Percentiles rank a stretch among this genome's conserved stretches.
Conservation (phyloP, 2,113 vertebrate genomes). For the Carlito syrichta region DNA sequence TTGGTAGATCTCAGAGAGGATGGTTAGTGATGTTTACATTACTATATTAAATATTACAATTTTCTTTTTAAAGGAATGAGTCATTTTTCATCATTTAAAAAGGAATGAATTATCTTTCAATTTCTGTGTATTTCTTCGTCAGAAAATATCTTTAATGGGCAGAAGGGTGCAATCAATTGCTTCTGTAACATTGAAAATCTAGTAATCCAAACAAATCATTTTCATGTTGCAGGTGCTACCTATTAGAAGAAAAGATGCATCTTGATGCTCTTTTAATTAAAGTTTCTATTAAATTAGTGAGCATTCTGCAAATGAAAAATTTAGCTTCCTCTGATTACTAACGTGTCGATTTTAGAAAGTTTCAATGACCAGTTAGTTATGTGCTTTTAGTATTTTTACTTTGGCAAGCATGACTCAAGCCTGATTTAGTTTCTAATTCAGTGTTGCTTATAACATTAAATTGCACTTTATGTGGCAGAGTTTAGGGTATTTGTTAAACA, state of each 20-base stretch:
- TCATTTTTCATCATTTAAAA: slow-evolving; percentile 70
- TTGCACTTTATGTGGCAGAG: not conserved
- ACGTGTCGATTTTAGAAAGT: not conserved
- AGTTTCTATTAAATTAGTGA: slow-evolving; percentile 65
- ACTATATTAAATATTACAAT: slow-evolving; percentile 45
- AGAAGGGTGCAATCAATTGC: slow-evolving; percentile 57
- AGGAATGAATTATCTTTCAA: slow-evolving; percentile 59
- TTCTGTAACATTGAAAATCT: slow-evolving; percentile 62
- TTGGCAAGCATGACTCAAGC: not conserved
- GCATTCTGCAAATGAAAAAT: slow-evolving; percentile 56
- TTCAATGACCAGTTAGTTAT: not conserved
- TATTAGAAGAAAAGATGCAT: slow-evolving; percentile 68
- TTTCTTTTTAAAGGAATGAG: slow-evolving; percentile 60
- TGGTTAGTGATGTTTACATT: slow-evolving; percentile 59
- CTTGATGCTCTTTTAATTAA: slow-evolving; percentile 77
- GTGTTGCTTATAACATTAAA: not conserved
- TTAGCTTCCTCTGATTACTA: slow-evolving; percentile 36
- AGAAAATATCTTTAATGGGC: slow-evolving; percentile 62
- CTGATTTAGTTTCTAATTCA: not conserved
- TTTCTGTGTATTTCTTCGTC: slow-evolving; percentile 55
- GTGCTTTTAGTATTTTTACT: not conserved
- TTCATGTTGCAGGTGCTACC: slow-evolving; percentile 70
- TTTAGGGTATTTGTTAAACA: not conserved
- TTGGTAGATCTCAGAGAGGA: slow-evolving; percentile 48
- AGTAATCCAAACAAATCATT: slow-evolving; percentile 66